phyloP scores from a whole-genome alignment of 2,113 vertebrate genomes.

The Seriola dumerili region DNA sequence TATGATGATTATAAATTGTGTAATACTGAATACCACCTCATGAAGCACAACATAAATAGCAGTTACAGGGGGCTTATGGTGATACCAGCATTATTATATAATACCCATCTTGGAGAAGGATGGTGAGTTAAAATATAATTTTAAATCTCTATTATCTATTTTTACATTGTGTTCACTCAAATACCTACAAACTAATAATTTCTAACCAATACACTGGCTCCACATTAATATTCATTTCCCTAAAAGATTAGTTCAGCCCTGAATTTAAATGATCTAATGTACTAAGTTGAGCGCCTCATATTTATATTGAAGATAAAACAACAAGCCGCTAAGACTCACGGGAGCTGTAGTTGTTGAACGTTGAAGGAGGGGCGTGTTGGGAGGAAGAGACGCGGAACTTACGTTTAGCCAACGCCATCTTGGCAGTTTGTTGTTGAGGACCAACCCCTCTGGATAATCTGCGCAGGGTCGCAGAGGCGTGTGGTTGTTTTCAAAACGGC shows the following conservation, averaged over 20 bases:
- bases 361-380: not conserved
- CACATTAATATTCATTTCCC: not conserved
- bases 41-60: no score
- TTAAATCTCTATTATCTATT: no score
- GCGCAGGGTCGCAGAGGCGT: constrained; percentile 50
- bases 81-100: no score
- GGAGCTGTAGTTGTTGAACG: constrained; percentile 45
- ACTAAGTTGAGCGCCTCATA: not conserved
- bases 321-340: not conserved
- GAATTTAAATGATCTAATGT: not conserved
- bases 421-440: constrained; percentile 27
- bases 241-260: not conserved
- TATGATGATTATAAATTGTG: no score
- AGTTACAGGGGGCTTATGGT: no score
- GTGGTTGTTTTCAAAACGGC: constrained; percentile 40
- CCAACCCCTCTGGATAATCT: constrained; percentile 3
- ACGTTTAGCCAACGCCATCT: constrained; percentile 57
- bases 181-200: not conserved
- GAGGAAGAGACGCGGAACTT: not conserved
- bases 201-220: not conserved
- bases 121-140: no score
- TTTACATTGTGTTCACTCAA: not conserved
- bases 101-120: no score
- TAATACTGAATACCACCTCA: no score
- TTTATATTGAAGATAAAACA: not conserved